phyloP scores from a whole-genome alignment of 2,888 invertebrate genomes.

The Linyphia triangularis region DNA sequence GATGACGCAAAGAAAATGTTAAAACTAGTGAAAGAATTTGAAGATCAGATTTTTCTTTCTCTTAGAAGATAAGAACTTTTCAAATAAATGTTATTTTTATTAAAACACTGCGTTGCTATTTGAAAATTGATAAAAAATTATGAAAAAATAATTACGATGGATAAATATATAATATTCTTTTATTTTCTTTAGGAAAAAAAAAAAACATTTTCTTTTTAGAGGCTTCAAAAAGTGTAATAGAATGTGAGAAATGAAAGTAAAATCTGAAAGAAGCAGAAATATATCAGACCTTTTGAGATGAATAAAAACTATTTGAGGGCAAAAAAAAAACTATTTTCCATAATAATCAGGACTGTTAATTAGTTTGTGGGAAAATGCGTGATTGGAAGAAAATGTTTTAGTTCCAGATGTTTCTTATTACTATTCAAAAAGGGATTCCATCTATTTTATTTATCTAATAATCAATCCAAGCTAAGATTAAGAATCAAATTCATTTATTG shows the following conservation, averaged over 20 bases:
- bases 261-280: neutral
- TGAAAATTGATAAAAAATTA: neutral
- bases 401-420: neutral
- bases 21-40: conserved; percentile 3
- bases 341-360: conserved; percentile 20
- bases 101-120: neutral
- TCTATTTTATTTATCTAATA: neutral
- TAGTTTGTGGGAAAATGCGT: conserved; percentile 17
- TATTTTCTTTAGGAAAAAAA: conserved; percentile 11
- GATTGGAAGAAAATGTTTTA: neutral
- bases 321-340: conserved; percentile 20
- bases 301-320: neutral
- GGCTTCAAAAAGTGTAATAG: neutral
- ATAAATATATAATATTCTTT: conserved; percentile 5
- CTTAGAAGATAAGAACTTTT: neutral
- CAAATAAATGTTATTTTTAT: conserved; percentile 4
- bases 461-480: too few relatives aligned
- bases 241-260: neutral
- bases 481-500: too few relatives aligned
- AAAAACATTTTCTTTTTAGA: neutral
- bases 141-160: neutral
- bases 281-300: neutral
- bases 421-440: neutral
- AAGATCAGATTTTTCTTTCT: neutral
- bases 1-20: conserved; percentile 2